Base-by-base conservation (phyloP, 2,797 vertebrate species). In the Calcarius lapponicus region DNA sequence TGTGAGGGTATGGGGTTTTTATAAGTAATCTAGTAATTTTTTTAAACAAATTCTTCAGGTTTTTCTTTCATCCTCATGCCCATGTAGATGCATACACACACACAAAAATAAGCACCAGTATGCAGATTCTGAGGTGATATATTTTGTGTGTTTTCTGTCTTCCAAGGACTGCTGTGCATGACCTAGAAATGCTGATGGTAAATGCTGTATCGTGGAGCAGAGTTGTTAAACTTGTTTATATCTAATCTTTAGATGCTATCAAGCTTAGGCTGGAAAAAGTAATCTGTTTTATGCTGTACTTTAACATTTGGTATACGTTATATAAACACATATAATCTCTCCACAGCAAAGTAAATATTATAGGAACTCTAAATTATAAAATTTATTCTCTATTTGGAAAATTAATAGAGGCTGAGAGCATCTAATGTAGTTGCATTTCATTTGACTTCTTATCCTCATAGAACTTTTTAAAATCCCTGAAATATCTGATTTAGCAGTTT, bases 161-260 rank as follows among this genome's bases (percentile, higher is more conserved):
- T 93, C 80, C 89, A 90, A 94, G 76, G 72, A 70, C 87, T 91
- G 89, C 85, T 91, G 70, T 92, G 95, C 85, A 26, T 97, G 95
- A 96, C 95, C 95, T 94, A 95, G 93, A 97, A 97, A 95, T 81
- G 82, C 91, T 91, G 40, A 28, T 58, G 64, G 85, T 65, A 86
- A 91, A 76, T 57, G 80, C 87, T 85, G 58, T 84, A 7, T 69
- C 0, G 38, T 86, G 85, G 82, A 93, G 73, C 62, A 71, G 92
- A 88, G 82, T 93, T 92, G 89, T 91, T 94, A 56, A 79, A 97
- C 82, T 95, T 92, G 85, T 84, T 96, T 96, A n/a, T 90, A 57
- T 92, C 82, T 95, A 81, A 90, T 94, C 93, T 96, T 93, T 65
- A 90, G 91, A 92, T 93, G 92, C 82, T 60, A 73, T 84, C 85